Percentiles rank a stretch among this genome's conserved stretches.
phyloP scores from a whole-genome alignment of 2,888 invertebrate genomes.

The Drosophila melanosoma region DNA sequence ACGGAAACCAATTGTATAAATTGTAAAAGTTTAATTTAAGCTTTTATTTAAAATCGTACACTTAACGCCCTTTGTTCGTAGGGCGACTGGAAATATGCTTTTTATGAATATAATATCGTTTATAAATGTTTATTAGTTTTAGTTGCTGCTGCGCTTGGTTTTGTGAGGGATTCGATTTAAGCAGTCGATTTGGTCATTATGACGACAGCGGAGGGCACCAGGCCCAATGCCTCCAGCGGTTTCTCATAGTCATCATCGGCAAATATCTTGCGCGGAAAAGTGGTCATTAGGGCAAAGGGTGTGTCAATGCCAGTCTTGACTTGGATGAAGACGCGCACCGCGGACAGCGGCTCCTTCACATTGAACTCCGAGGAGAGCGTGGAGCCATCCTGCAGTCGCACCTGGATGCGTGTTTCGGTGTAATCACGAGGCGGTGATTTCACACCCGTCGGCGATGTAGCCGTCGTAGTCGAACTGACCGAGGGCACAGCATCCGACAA shows the following conservation, averaged over 20 bases:
- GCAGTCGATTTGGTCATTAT: slow-evolving; percentile 71
- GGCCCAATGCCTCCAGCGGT: slow-evolving; percentile 92
- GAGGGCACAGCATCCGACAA: slow-evolving; percentile 73
- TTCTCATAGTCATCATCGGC: slow-evolving; percentile 93
- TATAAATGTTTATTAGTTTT: slow-evolving; percentile 34
- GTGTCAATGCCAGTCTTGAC: slow-evolving; percentile 83
- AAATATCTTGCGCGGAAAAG: slow-evolving; percentile 95
- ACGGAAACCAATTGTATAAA: not conserved
- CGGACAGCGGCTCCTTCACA: slow-evolving; percentile 88
- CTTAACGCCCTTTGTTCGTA: slow-evolving; percentile 12
- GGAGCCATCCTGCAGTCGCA: slow-evolving; percentile 93
- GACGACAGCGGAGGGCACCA: slow-evolving; percentile 92
- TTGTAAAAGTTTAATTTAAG: slow-evolving; percentile 26
- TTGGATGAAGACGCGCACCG: slow-evolving; percentile 84
- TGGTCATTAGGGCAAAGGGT: slow-evolving; percentile 91
- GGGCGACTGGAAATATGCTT: slow-evolving; percentile 26
- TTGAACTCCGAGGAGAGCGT: slow-evolving; percentile 90
- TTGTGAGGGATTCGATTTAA: slow-evolving; percentile 43
- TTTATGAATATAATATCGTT: slow-evolving; percentile 26
- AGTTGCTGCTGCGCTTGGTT: slow-evolving; percentile 11
- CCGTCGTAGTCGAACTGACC: slow-evolving; percentile 63
- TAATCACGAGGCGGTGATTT: slow-evolving; percentile 59
- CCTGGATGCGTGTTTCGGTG: slow-evolving; percentile 89
- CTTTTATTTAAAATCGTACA: slow-evolving; percentile 58
- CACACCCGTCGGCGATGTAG: slow-evolving; percentile 43